Percentiles rank a stretch among this genome's conserved stretches.
Evolutionary conservation across 2,888 invertebrate species (phyloP).

Genomic region (Schrankia costaestrigalis): DNA sequence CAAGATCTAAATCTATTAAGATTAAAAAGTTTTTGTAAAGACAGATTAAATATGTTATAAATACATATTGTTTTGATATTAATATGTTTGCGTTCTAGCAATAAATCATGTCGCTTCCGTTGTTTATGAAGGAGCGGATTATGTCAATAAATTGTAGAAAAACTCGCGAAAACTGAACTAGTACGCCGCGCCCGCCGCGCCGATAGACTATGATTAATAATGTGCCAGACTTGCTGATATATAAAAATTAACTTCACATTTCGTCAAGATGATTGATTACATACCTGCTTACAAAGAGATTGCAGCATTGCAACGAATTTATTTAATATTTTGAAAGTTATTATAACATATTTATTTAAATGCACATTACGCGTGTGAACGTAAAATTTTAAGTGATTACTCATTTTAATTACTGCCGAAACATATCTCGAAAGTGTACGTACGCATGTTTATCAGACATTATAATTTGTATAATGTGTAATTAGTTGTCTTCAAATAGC

Average conservation of each 20-base stretch:
- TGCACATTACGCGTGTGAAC: too few relatives aligned
- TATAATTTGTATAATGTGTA: slow-evolving; percentile 7
- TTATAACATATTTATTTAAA: background rate
- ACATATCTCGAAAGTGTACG: slow-evolving; percentile 1
- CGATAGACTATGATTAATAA: slow-evolving; percentile 33
- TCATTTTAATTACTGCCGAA: background rate
- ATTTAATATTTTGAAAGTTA: background rate
- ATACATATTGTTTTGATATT: slow-evolving; percentile 4
- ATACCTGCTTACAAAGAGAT: slow-evolving; percentile 8
- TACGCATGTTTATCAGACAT: slow-evolving; percentile 8
- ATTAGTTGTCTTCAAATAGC: slow-evolving; percentile 14
- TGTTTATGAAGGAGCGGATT: slow-evolving; percentile 28
- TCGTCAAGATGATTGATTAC: slow-evolving; percentile 13
- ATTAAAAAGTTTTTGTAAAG: background rate
- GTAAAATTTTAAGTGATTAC: too few relatives aligned
- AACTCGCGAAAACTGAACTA: slow-evolving; percentile 19
- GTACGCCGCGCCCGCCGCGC: slow-evolving; percentile 8
- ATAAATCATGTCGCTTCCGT: slow-evolving; percentile 29
- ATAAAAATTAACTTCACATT: slow-evolving; percentile 9
- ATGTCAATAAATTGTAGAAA: slow-evolving; percentile 21
- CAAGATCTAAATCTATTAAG: too few relatives aligned
- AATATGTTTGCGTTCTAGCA: slow-evolving; percentile 14
- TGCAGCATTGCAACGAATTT: too few relatives aligned
- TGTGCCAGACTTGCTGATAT: slow-evolving; percentile 21
- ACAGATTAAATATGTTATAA: background rate